Evolutionary conservation across 1,140 invertebrate species (phyloP), one percentile per base, ranked within the genome.

Genomic region (Daktulosphaira vitifoliae): DNA sequence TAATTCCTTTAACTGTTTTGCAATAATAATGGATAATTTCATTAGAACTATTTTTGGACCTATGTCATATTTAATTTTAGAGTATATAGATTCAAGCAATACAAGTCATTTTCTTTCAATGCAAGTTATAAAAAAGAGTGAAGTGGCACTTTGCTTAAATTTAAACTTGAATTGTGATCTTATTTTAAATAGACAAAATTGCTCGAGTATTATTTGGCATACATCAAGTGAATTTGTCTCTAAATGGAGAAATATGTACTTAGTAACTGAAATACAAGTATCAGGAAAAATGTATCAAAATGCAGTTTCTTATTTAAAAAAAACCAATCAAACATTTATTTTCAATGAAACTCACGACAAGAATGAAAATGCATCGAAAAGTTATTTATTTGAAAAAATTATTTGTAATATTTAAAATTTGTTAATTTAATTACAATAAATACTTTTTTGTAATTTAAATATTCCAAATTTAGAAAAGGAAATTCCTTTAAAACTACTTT

Each of bases 141-240:
- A 62, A 62, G 20, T 62, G 3, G 54, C 54, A 15, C 20, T 20
- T 62, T 38, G 38, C 44, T 44, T 62, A 13, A 62, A 62, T 46
- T 39, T 39, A 13, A 46, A 46, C 18, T 44, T 25, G 20, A 46
- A 18, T 18, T 26, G 46, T 29, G 1, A 18, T 29, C 13, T 62
- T 9, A 46, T 18, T 3, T 39, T 62, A 44, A 6, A 26, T 20
- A 46, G 42, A 22, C 44, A 46, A 33, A 62, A 46, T 48, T 62
- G 54, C 8, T 62, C 54, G 18, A 46, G 54, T 62, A 48, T 62
- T 29, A 62, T 62, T 62, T 62, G 54, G 54, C 54, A 62, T 46
- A 62, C 54, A 29, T 62, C 42, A 26, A 26, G 38, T 22, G 54
- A 62, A 29, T 62, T 46, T 22, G 25, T 62, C 4, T 38, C 44